phyloP scores from a whole-genome alignment of 2,888 invertebrate genomes.

The Eilema depressum region DNA sequence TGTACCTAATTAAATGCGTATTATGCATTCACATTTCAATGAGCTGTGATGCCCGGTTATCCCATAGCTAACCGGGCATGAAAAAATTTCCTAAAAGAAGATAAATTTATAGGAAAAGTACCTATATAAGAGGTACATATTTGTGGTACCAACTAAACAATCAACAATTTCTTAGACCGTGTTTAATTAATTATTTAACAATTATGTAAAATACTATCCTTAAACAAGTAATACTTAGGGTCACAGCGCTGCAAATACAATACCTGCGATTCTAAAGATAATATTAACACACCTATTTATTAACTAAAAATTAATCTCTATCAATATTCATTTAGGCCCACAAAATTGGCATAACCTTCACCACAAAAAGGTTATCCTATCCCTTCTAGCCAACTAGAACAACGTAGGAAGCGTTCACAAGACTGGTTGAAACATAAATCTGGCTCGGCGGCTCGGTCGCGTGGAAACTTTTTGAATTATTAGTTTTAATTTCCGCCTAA shows the following conservation, averaged over 20 bases:
- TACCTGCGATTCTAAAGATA: not conserved
- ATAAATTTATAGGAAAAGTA: too few relatives aligned
- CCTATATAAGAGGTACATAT: too few relatives aligned
- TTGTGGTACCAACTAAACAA: too few relatives aligned
- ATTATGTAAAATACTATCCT: too few relatives aligned
- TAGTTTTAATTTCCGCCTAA: constrained; percentile 88
- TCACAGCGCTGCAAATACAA: not conserved
- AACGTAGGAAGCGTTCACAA: constrained; percentile 78
- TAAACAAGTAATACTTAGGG: not conserved
- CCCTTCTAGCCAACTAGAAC: constrained; percentile 63
- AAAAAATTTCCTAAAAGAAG: too few relatives aligned
- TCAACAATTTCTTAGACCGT: too few relatives aligned
- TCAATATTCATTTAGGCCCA: constrained; percentile 1
- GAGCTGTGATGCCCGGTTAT: too few relatives aligned
- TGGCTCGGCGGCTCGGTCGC: constrained; percentile 82
- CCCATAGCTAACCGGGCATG: too few relatives aligned
- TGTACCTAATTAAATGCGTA: too few relatives aligned
- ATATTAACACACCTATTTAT: not conserved
- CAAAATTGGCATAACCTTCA: constrained; percentile 18
- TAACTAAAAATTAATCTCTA: not conserved
- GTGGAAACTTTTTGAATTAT: constrained; percentile 88
- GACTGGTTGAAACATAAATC: constrained; percentile 84
- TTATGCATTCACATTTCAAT: too few relatives aligned
- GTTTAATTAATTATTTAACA: too few relatives aligned
- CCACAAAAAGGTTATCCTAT: constrained; percentile 46